Evolutionary conservation across 2,113 vertebrate species (phyloP).

Genomic region (Donacobius atricapilla): DNA sequence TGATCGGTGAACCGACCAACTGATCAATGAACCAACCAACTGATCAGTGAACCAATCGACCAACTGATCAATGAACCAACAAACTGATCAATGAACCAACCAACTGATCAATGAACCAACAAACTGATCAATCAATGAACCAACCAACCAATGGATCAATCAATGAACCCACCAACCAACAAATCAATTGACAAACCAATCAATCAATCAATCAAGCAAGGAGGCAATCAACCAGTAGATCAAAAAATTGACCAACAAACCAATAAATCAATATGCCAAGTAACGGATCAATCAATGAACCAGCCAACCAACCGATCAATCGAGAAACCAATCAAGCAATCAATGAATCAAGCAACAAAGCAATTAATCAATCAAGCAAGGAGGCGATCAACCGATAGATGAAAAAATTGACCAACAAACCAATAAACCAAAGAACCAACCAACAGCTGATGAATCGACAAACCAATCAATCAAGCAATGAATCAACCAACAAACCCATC

Average conservation of each 20-base stretch:
- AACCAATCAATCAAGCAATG: too few relatives aligned
- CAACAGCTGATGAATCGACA: rapidly evolving
- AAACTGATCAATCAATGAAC: neutral
- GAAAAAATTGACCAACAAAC: too few relatives aligned
- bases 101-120: too few relatives aligned
- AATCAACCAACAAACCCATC: neutral
- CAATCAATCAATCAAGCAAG: rapidly evolving
- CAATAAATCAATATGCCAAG: too few relatives aligned
- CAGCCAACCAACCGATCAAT: neutral
- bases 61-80: rapidly evolving
- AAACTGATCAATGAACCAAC: neutral
- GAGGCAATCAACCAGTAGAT: rapidly evolving
- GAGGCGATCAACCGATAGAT: too few relatives aligned
- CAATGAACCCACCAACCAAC: rapidly evolving
- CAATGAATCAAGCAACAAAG: too few relatives aligned
- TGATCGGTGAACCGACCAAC: rapidly evolving
- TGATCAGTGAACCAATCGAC: rapidly evolving
- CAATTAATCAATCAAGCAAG: rapidly evolving
- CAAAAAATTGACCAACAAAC: neutral
- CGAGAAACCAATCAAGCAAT: neutral
- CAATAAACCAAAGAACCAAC: rapidly evolving
- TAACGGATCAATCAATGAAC: rapidly evolving
- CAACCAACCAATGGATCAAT: rapidly evolving
- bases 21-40: too few relatives aligned
- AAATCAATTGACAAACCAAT: rapidly evolving